phyloP scores from a whole-genome alignment of 2,113 vertebrate species.

The cattle (Bos taurus) region DNA sequence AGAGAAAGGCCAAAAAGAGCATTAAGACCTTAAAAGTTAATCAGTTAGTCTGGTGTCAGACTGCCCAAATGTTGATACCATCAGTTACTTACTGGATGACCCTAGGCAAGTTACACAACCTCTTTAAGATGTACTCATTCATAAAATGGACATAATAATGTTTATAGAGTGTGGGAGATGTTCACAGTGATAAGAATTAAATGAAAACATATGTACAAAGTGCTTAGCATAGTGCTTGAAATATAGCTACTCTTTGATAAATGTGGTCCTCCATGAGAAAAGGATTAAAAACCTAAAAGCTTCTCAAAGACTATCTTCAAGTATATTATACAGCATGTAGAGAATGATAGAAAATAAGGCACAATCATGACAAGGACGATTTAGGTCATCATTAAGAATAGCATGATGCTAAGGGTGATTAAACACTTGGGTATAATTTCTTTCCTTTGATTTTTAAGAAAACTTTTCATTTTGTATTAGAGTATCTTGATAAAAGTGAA shows the following conservation, averaged over 20 bases:
- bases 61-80: neutral
- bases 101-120: neutral
- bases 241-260: neutral
- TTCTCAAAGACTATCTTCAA: neutral
- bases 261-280: neutral
- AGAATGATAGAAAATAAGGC: slow-evolving; percentile 13
- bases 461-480: neutral
- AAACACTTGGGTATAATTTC: slow-evolving; percentile 31
- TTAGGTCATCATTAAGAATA: slow-evolving; percentile 32
- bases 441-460: neutral
- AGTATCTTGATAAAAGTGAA: too few species aligned
- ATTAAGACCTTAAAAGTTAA: neutral
- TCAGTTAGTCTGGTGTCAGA: neutral
- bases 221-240: neutral
- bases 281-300: slow-evolving; percentile 36
- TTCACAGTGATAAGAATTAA: neutral
- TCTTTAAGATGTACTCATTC: neutral
- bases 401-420: slow-evolving; percentile 3
- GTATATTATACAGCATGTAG: slow-evolving; percentile 17
- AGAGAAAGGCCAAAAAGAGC: neutral
- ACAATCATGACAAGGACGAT: slow-evolving; percentile 22
- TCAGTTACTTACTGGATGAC: neutral
- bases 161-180: neutral
- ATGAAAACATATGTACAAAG: neutral
- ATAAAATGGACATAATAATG: neutral